These are phyloP conservation scores for Tyria jacobaeae DNA, from an alignment of 2,888 invertebrate species.

Conservation along the genomic window DNA sequence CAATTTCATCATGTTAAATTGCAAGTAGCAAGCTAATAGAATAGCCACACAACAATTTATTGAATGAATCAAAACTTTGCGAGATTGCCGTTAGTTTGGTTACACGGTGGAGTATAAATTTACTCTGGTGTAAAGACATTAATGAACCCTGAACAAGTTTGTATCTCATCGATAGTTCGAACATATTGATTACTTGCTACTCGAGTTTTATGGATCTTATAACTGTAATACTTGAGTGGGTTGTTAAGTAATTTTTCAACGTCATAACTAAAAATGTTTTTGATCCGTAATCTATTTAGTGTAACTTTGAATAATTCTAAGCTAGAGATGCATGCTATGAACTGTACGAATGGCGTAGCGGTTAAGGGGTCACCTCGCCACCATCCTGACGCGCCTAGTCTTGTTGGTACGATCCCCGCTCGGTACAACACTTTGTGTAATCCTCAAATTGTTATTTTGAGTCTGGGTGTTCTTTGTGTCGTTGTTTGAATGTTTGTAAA, in stretches of 20 bases:
- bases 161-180: conserved; percentile 40
- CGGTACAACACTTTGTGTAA: no score
- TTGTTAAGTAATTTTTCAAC: neutral
- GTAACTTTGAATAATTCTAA: no score
- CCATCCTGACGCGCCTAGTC: no score
- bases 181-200: conserved; percentile 45
- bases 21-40: conserved; percentile 30
- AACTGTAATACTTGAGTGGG: conserved; percentile 25
- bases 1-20: neutral
- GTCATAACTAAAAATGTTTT: neutral
- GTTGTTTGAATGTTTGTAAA: no score
- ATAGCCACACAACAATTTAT: conserved; percentile 36
- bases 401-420: no score
- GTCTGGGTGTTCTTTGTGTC: no score
- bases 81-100: conserved; percentile 48
- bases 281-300: no score
- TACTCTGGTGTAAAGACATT: conserved; percentile 43
- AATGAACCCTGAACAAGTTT: conserved; percentile 53
- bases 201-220: no score
- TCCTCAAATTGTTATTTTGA: no score
- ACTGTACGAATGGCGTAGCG: no score
- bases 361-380: no score
- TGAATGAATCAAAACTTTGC: conserved; percentile 39
- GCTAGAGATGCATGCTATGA: no score
- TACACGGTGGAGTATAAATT: conserved; percentile 45